Conservation (phyloP, 2,888 invertebrate genomes). For the Leptogaster cylindrica region DNA sequence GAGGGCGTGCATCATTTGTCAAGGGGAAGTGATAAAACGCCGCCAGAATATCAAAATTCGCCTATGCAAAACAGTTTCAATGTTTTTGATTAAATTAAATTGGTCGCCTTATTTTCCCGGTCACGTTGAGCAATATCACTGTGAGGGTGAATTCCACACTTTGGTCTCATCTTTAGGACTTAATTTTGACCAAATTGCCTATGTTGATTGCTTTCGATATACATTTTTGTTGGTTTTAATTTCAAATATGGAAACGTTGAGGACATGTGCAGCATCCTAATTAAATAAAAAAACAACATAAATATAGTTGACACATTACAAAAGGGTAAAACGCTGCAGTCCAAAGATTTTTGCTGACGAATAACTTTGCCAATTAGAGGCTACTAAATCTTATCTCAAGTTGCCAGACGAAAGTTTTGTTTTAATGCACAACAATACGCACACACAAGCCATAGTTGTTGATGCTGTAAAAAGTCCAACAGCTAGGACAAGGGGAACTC, state of each 20-base stretch:
- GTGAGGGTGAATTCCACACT: neutral
- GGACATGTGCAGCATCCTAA: slow-evolving; percentile 4
- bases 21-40: slow-evolving; percentile 17
- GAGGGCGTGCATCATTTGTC: slow-evolving; percentile 20
- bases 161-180: neutral
- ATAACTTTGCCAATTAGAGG: slow-evolving; percentile 9
- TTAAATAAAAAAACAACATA: neutral
- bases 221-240: slow-evolving; percentile 16
- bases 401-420: slow-evolving; percentile 17
- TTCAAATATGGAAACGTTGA: neutral
- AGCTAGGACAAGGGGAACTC: neutral
- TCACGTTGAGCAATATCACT: neutral
- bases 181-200: slow-evolving; percentile 7
- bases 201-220: slow-evolving; percentile 11
- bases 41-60: slow-evolving; percentile 8
- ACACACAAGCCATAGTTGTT: neutral
- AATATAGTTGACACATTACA: neutral
- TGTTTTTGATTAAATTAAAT: slow-evolving; percentile 17
- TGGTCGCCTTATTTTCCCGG: slow-evolving; percentile 8
- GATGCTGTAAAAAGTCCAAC: neutral
- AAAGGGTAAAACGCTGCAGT: neutral
- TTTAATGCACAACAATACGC: neutral
- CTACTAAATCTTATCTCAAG: slow-evolving; percentile 11
- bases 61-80: neutral
- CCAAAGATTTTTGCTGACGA: slow-evolving; percentile 1